phyloP scores from a whole-genome alignment of 2,888 invertebrate species.

The Papilio protenor region DNA sequence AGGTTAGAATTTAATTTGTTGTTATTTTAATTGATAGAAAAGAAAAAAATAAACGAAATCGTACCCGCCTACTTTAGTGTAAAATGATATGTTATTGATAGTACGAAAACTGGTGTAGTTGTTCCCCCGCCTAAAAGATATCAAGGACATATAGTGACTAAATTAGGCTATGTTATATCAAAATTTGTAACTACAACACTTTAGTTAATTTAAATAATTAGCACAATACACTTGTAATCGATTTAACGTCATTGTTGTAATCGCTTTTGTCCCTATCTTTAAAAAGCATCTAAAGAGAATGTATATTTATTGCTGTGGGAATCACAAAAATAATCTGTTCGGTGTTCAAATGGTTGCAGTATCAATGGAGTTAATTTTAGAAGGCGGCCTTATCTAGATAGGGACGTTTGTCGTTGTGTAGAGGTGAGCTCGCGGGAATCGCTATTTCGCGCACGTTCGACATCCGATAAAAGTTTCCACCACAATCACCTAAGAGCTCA shows the following conservation, averaged over 20 bases:
- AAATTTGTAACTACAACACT: too few species aligned
- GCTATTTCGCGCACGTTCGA: slow-evolving; percentile 83
- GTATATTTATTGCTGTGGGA: slow-evolving; percentile 14
- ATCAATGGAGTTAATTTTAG: slow-evolving; percentile 27
- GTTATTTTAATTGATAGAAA: background rate
- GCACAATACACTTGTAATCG: background rate
- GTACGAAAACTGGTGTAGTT: slow-evolving; percentile 65
- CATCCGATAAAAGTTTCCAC: slow-evolving; percentile 84
- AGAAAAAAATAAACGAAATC: slow-evolving; percentile 20
- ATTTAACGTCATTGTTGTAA: background rate
- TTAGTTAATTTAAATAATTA: too few species aligned
- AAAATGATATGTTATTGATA: slow-evolving; percentile 77
- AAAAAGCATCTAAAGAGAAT: background rate
- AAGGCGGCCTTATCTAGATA: slow-evolving; percentile 39
- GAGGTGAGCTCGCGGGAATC: slow-evolving; percentile 80
- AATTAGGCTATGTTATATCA: slow-evolving; percentile 49
- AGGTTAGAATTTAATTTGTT: background rate
- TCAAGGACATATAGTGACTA: slow-evolving; percentile 54
- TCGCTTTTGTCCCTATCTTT: background rate
- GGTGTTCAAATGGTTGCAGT: slow-evolving; percentile 12
- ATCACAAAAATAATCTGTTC: slow-evolving; percentile 10
- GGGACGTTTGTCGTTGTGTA: slow-evolving; percentile 57
- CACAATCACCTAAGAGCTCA: slow-evolving; percentile 85
- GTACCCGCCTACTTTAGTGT: slow-evolving; percentile 55
- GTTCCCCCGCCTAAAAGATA: slow-evolving; percentile 65